Evolutionary conservation across 1,140 invertebrate genomes (phyloP), one percentile per base, ranked within the genome.

Genomic region (Drosophila parvula): DNA sequence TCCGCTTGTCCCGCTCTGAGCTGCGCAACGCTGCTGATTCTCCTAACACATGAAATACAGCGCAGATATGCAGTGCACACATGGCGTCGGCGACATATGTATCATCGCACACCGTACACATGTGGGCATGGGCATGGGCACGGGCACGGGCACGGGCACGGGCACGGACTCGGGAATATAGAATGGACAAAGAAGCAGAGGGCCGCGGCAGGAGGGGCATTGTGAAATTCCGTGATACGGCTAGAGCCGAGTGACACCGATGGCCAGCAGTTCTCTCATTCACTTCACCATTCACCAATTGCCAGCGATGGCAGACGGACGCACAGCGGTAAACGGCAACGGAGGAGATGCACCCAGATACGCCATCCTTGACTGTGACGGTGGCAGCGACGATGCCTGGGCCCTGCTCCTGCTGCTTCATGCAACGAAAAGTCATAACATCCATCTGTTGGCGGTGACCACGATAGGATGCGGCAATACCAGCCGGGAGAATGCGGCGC

Each of bases 351-450:
- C 3, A 5, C 28, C 60, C 44, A 68, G 57, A 59, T 86, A 69
- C 36, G 92, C 94, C 18, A 93, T 96, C 48, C 86, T 95, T 14
- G 95, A 96, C 76, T 93, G 94, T 40, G 95, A 96, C 89, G 93
- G 94, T 22, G 95, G 95, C 0, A 93, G 93, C 16, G 95, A 96
- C 79, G 95, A 96, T 92, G 95, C 94, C 18, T 92, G 94, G 78
- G 95, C 95, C 0, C 76, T 96, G 7, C 83, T 95, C 14, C 76
- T 95, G 65, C 79, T 95, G 3, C 81, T 95, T 1, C 90, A 93
- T 16, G 94, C 94, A 5, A 93, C 95, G 47, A 84, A 92, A 61
- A 62, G 86, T 3, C 57, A 75, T 5, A 75, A 91, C 89, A 48
- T 93, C 74, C 91, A 94, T 65, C 91, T 96, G 7, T 89, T 95